Evolutionary conservation across 1,140 invertebrate species (phyloP).

Genomic region (Orchestia grillus): DNA sequence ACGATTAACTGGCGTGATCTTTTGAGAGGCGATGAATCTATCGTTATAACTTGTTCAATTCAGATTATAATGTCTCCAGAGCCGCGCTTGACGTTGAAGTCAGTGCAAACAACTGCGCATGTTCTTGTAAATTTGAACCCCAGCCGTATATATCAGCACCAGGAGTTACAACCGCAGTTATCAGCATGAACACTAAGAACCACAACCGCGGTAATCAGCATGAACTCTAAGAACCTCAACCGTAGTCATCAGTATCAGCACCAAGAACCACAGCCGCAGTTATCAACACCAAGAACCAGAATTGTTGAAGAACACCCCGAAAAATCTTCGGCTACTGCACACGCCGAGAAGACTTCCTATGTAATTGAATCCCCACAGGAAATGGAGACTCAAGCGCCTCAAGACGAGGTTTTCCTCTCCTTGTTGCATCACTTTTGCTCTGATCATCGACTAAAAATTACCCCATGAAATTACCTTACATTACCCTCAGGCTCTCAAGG

Average conservation of each 20-base stretch:
- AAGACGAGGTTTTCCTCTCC: not conserved
- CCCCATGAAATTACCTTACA: not conserved
- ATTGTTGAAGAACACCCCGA: not conserved
- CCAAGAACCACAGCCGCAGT: not conserved
- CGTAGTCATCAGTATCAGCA: too few species aligned
- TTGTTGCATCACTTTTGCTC: not conserved
- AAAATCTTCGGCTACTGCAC: not conserved
- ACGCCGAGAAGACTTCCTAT: not conserved
- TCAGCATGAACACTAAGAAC: too few species aligned
- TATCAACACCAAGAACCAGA: not conserved
- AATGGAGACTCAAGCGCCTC: not conserved
- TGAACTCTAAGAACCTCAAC: too few species aligned
- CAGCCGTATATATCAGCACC: too few species aligned
- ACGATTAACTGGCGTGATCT: too few species aligned
- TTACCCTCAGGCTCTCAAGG: not conserved
- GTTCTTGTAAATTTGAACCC: too few species aligned
- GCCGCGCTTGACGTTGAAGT: too few species aligned
- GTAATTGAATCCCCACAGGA: not conserved
- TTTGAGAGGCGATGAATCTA: too few species aligned
- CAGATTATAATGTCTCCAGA: too few species aligned
- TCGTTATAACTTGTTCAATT: too few species aligned
- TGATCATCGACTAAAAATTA: not conserved
- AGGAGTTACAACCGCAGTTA: too few species aligned
- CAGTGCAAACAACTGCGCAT: too few species aligned
- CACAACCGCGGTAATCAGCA: not conserved